Conservation (phyloP, 1,140 invertebrate species). For the Brachionus plicatilis region DNA sequence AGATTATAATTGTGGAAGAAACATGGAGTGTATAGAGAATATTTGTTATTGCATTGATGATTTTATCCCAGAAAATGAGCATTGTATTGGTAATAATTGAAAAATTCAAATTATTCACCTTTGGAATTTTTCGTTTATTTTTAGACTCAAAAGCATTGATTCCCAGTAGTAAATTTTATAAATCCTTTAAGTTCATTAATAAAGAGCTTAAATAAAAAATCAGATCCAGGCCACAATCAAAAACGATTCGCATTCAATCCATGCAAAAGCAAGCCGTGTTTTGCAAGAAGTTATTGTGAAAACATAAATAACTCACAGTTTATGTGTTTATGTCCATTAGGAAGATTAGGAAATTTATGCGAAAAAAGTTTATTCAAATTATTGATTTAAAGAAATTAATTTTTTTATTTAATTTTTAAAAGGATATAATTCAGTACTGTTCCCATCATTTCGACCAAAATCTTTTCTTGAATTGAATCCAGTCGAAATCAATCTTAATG, state of each 20-base stretch:
- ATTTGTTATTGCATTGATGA: slow-evolving; percentile 11
- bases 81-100: not conserved
- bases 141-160: not conserved
- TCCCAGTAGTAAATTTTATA: not conserved
- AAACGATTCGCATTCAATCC: not conserved
- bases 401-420: not conserved
- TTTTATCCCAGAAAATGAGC: slow-evolving; percentile 1
- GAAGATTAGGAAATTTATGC: not conserved
- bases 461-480: not conserved
- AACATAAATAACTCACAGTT: slow-evolving; percentile 42
- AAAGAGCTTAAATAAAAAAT: not conserved
- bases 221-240: not conserved
- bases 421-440: not conserved
- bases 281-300: slow-evolving; percentile 41
- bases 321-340: slow-evolving; percentile 47
- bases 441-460: not conserved
- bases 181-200: not conserved
- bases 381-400: not conserved
- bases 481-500: not conserved
- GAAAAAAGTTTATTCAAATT: not conserved
- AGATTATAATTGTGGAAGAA: slow-evolving; percentile 4
- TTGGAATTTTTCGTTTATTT: not conserved
- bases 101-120: not conserved
- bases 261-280: slow-evolving; percentile 18
- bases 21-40: slow-evolving; percentile 19